Conservation (phyloP, 1,140 invertebrate species). For the Drosophila subpulchrella region DNA sequence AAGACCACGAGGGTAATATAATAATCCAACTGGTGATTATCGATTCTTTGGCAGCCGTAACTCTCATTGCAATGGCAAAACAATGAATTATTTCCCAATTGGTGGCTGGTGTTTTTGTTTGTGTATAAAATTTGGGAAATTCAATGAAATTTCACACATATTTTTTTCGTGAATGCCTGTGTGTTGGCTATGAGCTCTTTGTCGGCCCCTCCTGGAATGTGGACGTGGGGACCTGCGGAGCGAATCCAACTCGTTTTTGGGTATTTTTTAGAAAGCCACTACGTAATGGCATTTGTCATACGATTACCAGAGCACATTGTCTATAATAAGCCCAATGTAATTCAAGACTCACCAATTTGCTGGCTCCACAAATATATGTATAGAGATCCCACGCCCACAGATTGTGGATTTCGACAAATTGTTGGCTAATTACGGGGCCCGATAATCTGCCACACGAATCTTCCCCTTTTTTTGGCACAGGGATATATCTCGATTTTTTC, state of each 20-base stretch:
- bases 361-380: constrained; percentile 10
- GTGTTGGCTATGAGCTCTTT: constrained; percentile 5
- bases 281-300: constrained; percentile 57
- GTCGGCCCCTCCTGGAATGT: constrained; percentile 26
- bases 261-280: constrained; percentile 49
- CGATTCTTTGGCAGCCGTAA: constrained; percentile 39
- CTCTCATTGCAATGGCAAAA: constrained; percentile 36
- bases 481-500: constrained; percentile 1
- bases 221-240: not conserved
- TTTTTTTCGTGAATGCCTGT: constrained; percentile 21
- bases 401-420: constrained; percentile 49
- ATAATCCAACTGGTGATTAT: constrained; percentile 35
- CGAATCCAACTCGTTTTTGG: constrained; percentile 30
- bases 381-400: constrained; percentile 51
- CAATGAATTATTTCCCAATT: constrained; percentile 53
- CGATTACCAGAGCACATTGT: constrained; percentile 40
- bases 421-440: constrained; percentile 37
- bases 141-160: constrained; percentile 49
- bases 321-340: constrained; percentile 50
- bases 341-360: constrained; percentile 49
- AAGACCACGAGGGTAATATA: constrained; percentile 24
- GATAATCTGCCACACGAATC: constrained; percentile 33
- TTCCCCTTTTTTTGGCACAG: constrained; percentile 5
- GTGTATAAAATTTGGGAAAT: constrained; percentile 49
- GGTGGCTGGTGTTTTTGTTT: constrained; percentile 23